Conservation (phyloP, 2,113 vertebrate species). For the Kryptolebias marmoratus region DNA sequence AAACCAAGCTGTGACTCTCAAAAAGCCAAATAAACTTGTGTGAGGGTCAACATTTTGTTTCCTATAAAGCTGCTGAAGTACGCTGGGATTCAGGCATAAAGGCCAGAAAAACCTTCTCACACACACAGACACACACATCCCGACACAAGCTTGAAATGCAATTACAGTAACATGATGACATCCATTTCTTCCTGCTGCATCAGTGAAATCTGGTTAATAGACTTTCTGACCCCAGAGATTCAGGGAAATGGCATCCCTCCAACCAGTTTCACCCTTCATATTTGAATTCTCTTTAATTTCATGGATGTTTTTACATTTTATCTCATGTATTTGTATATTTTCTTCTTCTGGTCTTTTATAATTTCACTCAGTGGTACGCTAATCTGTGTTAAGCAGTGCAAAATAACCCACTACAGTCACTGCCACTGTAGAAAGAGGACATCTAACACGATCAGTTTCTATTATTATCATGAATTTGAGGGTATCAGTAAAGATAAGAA, state of each 20-base stretch:
- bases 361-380: background rate
- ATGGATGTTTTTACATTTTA: background rate
- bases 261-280: background rate
- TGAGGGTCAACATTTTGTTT: background rate
- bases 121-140: constrained; percentile 19
- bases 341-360: background rate
- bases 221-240: constrained; percentile 61
- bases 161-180: constrained; percentile 62
- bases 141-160: constrained; percentile 49
- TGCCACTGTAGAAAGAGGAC: too few relatives aligned
- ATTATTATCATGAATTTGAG: too few relatives aligned
- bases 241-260: constrained; percentile 16
- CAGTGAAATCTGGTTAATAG: constrained; percentile 63
- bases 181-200: constrained; percentile 59
- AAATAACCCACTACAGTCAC: background rate
- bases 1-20: background rate
- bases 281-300: background rate
- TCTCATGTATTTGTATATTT: background rate
- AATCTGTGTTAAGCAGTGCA: background rate
- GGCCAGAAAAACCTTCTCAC: background rate
- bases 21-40: background rate
- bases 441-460: too few relatives aligned
- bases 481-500: too few relatives aligned
- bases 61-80: background rate
- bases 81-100: background rate